Percentiles rank a stretch among this genome's conserved stretches.
These are phyloP conservation scores for Cydia pomonella DNA, from an alignment of 1,140 invertebrate species.

Conservation along the genomic window DNA sequence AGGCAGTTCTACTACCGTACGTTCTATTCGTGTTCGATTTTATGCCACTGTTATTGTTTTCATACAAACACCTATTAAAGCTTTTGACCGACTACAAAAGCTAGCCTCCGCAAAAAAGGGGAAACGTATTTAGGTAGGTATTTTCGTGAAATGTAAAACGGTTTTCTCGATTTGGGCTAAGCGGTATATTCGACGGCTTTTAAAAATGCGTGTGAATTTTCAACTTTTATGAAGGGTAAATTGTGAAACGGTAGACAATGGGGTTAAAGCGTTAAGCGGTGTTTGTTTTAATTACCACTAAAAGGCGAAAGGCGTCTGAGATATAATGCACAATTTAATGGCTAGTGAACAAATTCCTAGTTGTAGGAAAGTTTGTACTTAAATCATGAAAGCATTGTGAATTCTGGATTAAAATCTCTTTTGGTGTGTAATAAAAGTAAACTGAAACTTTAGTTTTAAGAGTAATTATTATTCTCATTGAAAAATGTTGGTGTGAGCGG, in stretches of 20 bases:
- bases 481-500: slow-evolving; percentile 47
- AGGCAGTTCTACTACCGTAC: slow-evolving; percentile 21
- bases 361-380: neutral
- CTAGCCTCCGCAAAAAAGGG: slow-evolving; percentile 32
- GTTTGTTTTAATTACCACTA: slow-evolving; percentile 33
- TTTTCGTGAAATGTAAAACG: slow-evolving; percentile 29
- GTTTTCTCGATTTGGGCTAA: slow-evolving; percentile 30
- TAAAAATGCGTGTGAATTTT: slow-evolving; percentile 31
- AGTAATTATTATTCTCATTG: neutral
- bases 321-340: slow-evolving; percentile 16
- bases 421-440: neutral
- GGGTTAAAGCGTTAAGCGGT: slow-evolving; percentile 28
- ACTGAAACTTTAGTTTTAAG: neutral
- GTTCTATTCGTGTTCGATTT: slow-evolving; percentile 26
- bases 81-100: slow-evolving; percentile 32
- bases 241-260: slow-evolving; percentile 29
- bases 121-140: slow-evolving; percentile 30
- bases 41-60: slow-evolving; percentile 32
- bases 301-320: slow-evolving; percentile 27
- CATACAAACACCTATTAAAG: slow-evolving; percentile 32
- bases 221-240: slow-evolving; percentile 28
- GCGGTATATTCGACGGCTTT: slow-evolving; percentile 31
- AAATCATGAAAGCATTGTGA: slow-evolving; percentile 8
- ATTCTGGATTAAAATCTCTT: neutral
- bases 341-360: slow-evolving; percentile 11